Base-by-base conservation (phyloP, 1,140 invertebrate genomes). In the Ceratitis capitata region DNA sequence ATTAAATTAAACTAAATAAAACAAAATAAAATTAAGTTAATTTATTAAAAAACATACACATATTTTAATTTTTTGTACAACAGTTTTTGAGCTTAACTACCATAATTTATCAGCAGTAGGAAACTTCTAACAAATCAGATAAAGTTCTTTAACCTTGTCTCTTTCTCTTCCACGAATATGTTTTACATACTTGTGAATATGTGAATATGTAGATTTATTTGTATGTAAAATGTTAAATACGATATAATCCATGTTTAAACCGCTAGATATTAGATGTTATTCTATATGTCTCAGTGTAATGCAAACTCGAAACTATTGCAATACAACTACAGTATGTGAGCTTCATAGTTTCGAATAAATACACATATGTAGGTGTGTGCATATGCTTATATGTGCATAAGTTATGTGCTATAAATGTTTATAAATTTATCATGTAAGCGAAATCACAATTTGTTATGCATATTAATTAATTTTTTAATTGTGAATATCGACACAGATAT, bases 381-480 rank as follows among this genome's bases (percentile, higher is more conserved):
- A 14, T 61, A 12, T 32, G 26, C 14, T 9, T 32, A 26, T 61
- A 16, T 32, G 26, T 32, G 26, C 29, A 58, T 58, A 49, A n/a
- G n/a, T n/a, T n/a, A n/a, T n/a, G n/a, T 16, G 61, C n/a, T 35
- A 35, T 39, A 69, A 69, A 69, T 69, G 29, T 12, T 69, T 69
- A 35, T 69, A 69, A 19, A n/a, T 19, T 69, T 69, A 69, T 69
- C 32, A 69, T 39, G 61, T 69, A 69, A 69, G 61, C 29, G 61
- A 69, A 69, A 69, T 69, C 61, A 69, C 61, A 69, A 69, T 69
- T 69, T 69, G 32, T 69, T 69, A 6, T 69, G 61, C 61, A 69
- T 69, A 69, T 69, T 69, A 69, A 69, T 69, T 69, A n/a, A 69
- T 69, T 69, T 7, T 35, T 69, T 69, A 69, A 19, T 19, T 3